Conservation (phyloP, 2,113 vertebrate species). For the Lamprologus lemairii region DNA sequence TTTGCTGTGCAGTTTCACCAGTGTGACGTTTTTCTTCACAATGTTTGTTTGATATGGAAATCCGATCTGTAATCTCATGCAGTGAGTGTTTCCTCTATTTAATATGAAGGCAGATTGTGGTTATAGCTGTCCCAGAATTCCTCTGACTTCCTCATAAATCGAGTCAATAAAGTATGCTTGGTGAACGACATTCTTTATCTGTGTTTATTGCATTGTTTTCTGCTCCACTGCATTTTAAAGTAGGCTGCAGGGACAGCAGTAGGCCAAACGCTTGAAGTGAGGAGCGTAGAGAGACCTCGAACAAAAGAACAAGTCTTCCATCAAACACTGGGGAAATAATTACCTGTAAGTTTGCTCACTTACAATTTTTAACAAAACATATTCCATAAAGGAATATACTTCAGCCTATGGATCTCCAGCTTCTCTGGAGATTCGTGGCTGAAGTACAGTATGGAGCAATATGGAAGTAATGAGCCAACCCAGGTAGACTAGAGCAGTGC, state of each 20-base stretch:
- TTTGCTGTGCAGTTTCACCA: not conserved
- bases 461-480: not conserved
- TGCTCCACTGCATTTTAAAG: not conserved
- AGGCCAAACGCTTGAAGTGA: not conserved
- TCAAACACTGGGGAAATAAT: not conserved
- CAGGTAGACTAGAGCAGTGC: not conserved
- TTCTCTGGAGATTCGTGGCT: rapidly evolving
- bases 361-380: not conserved
- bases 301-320: not conserved
- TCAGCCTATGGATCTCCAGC: not conserved
- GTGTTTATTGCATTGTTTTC: not conserved
- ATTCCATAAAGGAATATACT: not conserved
- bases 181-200: not conserved
- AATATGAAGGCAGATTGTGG: not conserved
- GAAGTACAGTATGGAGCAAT: not conserved
- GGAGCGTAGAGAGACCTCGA: not conserved
- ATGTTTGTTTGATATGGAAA: not conserved
- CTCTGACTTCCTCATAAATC: not conserved
- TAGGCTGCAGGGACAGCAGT: not conserved
- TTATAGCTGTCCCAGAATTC: not conserved
- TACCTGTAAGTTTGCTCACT: not conserved
- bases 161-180: constrained; percentile 26
- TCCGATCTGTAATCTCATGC: not conserved
- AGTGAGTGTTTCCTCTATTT: not conserved
- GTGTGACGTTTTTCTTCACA: not conserved